Evolutionary conservation across 2,113 vertebrate genomes (phyloP).

Genomic region (Nothobranchius furzeri): DNA sequence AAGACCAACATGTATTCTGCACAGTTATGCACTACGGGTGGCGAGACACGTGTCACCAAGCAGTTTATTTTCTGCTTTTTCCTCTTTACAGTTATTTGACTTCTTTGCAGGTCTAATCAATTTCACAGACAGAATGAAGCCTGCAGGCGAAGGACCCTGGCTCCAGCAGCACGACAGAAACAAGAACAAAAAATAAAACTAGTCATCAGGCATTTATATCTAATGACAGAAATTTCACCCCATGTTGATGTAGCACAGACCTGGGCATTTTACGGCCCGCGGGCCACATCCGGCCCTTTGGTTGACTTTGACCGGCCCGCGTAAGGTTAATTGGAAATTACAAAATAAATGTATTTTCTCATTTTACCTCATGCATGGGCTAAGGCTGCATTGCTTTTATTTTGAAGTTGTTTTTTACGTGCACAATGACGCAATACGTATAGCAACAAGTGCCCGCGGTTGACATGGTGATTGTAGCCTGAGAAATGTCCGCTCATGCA

Average conservation of each 20-base stretch:
- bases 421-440: too few relatives aligned
- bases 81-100: slow-evolving; percentile 29
- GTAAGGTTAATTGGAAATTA: too few relatives aligned
- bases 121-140: slow-evolving; percentile 76
- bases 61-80: not conserved
- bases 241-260: slow-evolving; percentile 81
- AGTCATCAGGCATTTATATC: slow-evolving; percentile 82
- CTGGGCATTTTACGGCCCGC: too few relatives aligned
- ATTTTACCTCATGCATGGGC: too few relatives aligned
- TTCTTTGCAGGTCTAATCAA: slow-evolving; percentile 73
- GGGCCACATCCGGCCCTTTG: too few relatives aligned
- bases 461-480: too few relatives aligned
- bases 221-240: slow-evolving; percentile 80
- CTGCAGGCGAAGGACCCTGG: slow-evolving; percentile 69
- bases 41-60: not conserved
- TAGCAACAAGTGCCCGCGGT: too few relatives aligned
- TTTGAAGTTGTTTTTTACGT: too few relatives aligned
- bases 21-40: not conserved
- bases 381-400: too few relatives aligned
- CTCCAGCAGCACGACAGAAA: slow-evolving; percentile 57
- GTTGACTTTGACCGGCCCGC: too few relatives aligned
- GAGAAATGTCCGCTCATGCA: too few relatives aligned
- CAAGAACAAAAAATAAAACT: slow-evolving; percentile 33
- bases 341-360: too few relatives aligned
- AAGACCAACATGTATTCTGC: not conserved